phyloP scores from a whole-genome alignment of 1,140 invertebrate genomes.

The Drusus annulatus region DNA sequence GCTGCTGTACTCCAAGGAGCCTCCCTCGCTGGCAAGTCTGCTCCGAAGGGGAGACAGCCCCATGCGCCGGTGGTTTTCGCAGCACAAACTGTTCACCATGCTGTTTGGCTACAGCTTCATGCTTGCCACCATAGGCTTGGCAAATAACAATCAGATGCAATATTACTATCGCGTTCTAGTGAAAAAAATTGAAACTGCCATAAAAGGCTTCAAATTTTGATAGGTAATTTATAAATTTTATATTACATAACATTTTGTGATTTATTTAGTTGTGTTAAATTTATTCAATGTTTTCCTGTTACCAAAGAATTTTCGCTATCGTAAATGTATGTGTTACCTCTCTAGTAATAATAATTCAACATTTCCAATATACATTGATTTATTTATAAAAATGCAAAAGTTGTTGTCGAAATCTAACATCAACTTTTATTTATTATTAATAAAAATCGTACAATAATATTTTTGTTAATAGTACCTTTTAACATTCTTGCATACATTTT shows the following conservation, averaged over 20 bases:
- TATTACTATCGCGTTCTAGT: constrained; percentile 68
- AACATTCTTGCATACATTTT: too few species aligned
- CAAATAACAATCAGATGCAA: constrained; percentile 68
- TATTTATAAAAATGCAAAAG: background rate
- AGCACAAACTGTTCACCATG: constrained; percentile 68
- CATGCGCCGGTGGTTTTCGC: constrained; percentile 65
- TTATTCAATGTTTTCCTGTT: too few species aligned
- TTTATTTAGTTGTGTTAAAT: too few species aligned
- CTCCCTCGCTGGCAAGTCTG: constrained; percentile 19
- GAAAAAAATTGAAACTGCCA: constrained; percentile 64
- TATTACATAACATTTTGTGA: too few species aligned
- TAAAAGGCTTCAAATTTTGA: constrained; percentile 62
- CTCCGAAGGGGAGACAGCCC: constrained; percentile 50
- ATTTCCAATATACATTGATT: too few species aligned
- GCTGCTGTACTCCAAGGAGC: constrained; percentile 78
- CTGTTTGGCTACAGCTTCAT: constrained; percentile 68
- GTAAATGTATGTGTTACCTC: too few species aligned
- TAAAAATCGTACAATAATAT: background rate
- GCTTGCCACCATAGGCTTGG: constrained; percentile 68
- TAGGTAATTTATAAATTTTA: background rate
- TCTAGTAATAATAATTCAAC: too few species aligned
- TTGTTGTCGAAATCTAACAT: background rate
- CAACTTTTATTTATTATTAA: background rate
- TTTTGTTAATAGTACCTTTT: too few species aligned
- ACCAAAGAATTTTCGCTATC: too few species aligned